phyloP scores from a whole-genome alignment of 2,888 invertebrate genomes.

The Coleophora flavipennella region DNA sequence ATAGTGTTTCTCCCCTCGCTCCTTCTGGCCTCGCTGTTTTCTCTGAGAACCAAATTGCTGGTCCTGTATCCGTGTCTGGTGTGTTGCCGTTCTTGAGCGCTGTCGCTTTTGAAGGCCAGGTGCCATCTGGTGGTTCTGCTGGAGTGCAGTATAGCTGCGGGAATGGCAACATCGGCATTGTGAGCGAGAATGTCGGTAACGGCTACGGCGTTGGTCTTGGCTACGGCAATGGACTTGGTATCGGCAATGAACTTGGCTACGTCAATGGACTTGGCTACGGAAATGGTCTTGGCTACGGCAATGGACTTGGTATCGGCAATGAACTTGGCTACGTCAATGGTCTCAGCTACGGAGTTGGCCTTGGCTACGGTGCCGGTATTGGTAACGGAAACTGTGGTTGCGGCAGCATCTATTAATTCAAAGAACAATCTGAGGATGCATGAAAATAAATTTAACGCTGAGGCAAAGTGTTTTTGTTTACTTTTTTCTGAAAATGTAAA shows the following conservation, averaged over 20 bases:
- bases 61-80: conserved; percentile 19
- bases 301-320: not conserved
- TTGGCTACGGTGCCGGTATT: conserved; percentile 1
- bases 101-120: conserved; percentile 21
- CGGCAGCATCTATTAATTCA: too few species aligned
- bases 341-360: too few species aligned
- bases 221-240: not conserved
- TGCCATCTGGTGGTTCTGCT: conserved; percentile 29
- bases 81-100: conserved; percentile 24
- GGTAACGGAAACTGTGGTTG: not conserved
- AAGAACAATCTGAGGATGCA: too few species aligned
- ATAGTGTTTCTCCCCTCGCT: conserved; percentile 26
- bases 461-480: too few species aligned
- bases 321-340: too few species aligned
- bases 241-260: not conserved
- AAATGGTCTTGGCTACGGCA: not conserved
- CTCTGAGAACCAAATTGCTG: conserved; percentile 26
- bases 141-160: conserved; percentile 34
- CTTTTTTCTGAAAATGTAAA: too few species aligned
- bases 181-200: conserved; percentile 16
- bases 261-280: not conserved
- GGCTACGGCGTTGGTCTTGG: not conserved
- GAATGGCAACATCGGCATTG: conserved; percentile 29
- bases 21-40: conserved; percentile 28
- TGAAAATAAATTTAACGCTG: too few species aligned